Evolutionary conservation across 2,113 vertebrate genomes (phyloP), one percentile per base, ranked within the genome.

Genomic region (Hirundichthys speculiger): DNA sequence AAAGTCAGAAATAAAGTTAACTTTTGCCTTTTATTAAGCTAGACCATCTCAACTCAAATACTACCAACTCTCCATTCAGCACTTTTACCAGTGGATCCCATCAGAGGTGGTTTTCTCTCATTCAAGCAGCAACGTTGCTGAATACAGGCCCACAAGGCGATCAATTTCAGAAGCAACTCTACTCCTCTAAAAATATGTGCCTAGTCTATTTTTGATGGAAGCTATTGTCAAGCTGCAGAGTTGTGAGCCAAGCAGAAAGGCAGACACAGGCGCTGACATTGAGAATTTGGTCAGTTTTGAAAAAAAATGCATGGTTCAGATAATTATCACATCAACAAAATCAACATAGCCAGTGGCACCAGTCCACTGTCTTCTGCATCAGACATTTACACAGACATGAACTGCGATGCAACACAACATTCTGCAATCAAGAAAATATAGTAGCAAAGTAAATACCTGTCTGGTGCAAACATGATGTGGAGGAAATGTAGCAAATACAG

Each of bases 21-120:
- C 7, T 34, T 6, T 34, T 9, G 30, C 2, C 30, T 50, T 54
- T 59, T 64, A 20, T 54, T 60, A 2, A 24, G 20, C 22, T n/a
- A 18, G 14, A 59, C 53, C 47, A 58, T 34, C 42, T 48, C 11
- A 9, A 15, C 68, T 48, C 40, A 13, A 21, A 14, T 15, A 42
- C 10, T 13, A 46, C 25, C 64, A 54, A 68, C 50, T 21, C 50
- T 56, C 11, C 43, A 49, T 0, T 13, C 45, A 13, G 25, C 39
- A 30, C 43, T 30, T 20, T 38, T 21, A 46, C 5, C 57, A 20
- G 25, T 61, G 51, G 41, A 53, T 47, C n/a, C 49, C 30, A 22
- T 48, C 58, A 22, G 18, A 47, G 57, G 20, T 46, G 56, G 56
- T 12, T 43, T 20, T 27, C 22, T 58, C 42, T 16, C 55, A 58